Percentiles rank a stretch among this genome's conserved stretches.
These are phyloP conservation scores for Cephalopachus bancanus DNA, from an alignment of 2,797 vertebrate genomes.

Conservation along the genomic window DNA sequence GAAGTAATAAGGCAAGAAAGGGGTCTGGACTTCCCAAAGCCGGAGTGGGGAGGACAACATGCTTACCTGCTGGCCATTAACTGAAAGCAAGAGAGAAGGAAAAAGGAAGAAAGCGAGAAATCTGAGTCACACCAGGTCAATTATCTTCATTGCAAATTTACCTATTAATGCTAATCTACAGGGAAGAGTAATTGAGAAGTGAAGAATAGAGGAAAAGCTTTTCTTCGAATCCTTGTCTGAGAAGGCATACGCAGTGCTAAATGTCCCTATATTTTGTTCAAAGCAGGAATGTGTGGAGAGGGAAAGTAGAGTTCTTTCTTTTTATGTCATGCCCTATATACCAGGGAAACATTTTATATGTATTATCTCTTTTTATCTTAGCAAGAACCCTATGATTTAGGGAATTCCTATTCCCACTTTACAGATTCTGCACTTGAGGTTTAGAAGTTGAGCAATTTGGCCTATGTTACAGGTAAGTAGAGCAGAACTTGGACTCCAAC, in stretches of 20 bases:
- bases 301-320: neutral
- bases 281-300: neutral
- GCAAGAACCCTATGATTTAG: neutral
- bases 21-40: neutral
- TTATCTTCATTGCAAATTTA: slow-evolving; percentile 26
- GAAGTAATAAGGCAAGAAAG: neutral
- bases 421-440: neutral
- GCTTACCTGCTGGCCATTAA: neutral
- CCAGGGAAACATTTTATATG: neutral
- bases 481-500: neutral
- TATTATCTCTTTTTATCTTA: neutral
- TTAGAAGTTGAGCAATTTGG: neutral
- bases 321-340: rapidly evolving
- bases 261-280: neutral
- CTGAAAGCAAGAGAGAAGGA: neutral
- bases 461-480: neutral
- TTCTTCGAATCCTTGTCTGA: neutral
- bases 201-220: neutral
- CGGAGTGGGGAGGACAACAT: neutral
- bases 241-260: neutral
- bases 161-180: neutral
- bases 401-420: neutral
- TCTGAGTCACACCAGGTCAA: neutral
- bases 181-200: neutral
- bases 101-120: neutral